These are phyloP conservation scores for Pseudomyrmex flavicornis DNA, from an alignment of 1,140 invertebrate species.

Conservation along the genomic window DNA sequence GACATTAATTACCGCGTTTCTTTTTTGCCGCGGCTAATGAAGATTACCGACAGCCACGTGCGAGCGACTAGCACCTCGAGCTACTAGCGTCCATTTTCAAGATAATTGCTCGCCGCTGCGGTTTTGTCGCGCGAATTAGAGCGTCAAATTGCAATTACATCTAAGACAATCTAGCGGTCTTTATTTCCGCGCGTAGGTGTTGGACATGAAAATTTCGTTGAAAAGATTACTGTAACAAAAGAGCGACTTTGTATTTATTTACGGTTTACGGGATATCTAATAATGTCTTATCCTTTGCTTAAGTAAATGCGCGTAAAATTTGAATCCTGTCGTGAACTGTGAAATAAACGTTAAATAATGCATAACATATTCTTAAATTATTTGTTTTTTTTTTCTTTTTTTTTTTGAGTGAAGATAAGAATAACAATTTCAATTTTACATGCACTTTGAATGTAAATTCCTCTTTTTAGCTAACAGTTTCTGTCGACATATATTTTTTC, in stretches of 20 bases:
- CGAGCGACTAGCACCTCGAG: background rate
- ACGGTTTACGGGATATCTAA: background rate
- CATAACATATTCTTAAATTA: too few relatives aligned
- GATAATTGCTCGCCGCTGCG: slow-evolving; percentile 29
- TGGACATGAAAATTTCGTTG: slow-evolving; percentile 12
- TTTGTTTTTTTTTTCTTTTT: too few relatives aligned
- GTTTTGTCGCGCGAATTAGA: slow-evolving; percentile 38
- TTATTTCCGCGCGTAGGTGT: slow-evolving; percentile 21
- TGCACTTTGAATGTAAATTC: too few relatives aligned
- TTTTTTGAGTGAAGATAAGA: too few relatives aligned
- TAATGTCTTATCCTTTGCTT: background rate
- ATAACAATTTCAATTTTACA: too few relatives aligned
- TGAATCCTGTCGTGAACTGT: background rate
- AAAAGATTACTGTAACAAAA: background rate
- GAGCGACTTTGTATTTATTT: background rate
- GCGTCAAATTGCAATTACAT: slow-evolving; percentile 51
- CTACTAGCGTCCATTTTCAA: slow-evolving; percentile 40
- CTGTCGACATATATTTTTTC: background rate
- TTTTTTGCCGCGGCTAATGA: slow-evolving; percentile 41
- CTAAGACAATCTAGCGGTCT: slow-evolving; percentile 38
- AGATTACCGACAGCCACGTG: slow-evolving; percentile 41
- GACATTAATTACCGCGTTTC: slow-evolving; percentile 55
- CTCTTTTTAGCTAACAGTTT: background rate
- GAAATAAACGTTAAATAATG: too few relatives aligned
- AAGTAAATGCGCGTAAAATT: background rate